Evolutionary conservation across 2,113 vertebrate genomes (phyloP).

Genomic region (Gallinago media): DNA sequence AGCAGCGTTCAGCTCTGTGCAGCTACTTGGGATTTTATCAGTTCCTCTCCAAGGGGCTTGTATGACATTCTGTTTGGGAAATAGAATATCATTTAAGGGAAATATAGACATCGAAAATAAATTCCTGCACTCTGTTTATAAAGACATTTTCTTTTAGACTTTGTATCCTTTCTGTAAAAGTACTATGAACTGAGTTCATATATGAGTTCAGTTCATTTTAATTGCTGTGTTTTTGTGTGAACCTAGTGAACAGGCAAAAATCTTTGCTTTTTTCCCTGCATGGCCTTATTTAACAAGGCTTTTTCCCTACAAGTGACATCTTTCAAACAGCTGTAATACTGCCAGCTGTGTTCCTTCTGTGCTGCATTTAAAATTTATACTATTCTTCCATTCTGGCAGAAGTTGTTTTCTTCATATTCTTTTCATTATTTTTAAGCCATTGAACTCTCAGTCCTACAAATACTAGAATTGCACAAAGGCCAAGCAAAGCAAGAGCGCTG

Average conservation of each 20-base stretch:
- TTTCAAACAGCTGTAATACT: not conserved
- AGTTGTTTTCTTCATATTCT: slow-evolving; percentile 20
- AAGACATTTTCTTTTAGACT: not conserved
- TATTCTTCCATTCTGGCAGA: not conserved
- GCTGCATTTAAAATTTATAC: not conserved
- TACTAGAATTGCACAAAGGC: not conserved
- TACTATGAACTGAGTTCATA: not conserved
- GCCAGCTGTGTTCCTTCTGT: not conserved
- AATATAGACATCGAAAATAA: not conserved
- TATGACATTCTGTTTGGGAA: not conserved
- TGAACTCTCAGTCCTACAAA: not conserved
- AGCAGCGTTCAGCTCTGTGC: not conserved
- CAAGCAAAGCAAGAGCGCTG: not conserved
- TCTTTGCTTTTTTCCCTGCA: not conserved
- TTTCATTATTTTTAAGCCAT: slow-evolving; percentile 37
- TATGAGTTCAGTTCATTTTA: not conserved
- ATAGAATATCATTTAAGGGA: not conserved
- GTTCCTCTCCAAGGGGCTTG: not conserved
- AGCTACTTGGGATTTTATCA: not conserved
- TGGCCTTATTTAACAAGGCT: not conserved
- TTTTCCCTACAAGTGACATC: not conserved
- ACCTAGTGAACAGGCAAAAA: not conserved
- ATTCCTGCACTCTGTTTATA: not conserved
- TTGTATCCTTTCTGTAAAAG: not conserved
- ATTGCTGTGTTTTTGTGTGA: not conserved